phyloP scores from a whole-genome alignment of 1,140 invertebrate genomes.

The Cyrtorhinus lividipennis region DNA sequence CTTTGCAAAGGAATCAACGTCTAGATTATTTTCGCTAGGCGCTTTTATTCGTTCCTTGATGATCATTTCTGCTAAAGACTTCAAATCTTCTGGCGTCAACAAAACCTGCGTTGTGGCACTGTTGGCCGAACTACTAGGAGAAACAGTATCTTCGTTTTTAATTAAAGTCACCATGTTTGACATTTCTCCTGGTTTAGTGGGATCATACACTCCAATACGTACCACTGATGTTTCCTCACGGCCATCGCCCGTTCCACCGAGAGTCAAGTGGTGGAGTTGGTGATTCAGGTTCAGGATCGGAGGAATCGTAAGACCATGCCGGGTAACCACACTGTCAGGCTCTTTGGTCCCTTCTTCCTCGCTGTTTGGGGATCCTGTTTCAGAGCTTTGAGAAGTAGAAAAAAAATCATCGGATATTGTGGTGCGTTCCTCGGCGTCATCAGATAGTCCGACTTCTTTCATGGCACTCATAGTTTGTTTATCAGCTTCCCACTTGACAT shows the following conservation, averaged over 20 bases:
- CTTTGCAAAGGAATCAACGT: too few species aligned
- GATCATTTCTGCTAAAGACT: constrained; percentile 18
- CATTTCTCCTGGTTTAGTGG: constrained; percentile 8
- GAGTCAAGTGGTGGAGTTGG: constrained; percentile 9
- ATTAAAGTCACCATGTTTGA: constrained; percentile 8
- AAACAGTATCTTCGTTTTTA: not conserved
- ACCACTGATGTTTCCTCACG: constrained; percentile 1
- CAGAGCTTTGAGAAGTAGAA: not conserved
- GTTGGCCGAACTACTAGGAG: not conserved
- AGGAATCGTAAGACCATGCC: not conserved
- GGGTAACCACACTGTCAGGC: not conserved
- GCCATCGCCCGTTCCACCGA: not conserved
- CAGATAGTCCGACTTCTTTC: not conserved
- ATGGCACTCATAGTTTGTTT: not conserved
- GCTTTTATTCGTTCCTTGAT: constrained; percentile 19
- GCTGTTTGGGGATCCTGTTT: not conserved
- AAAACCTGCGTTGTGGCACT: constrained; percentile 10
- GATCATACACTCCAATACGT: constrained; percentile 10
- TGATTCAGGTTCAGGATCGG: constrained; percentile 13
- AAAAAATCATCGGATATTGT: not conserved
- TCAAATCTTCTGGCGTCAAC: constrained; percentile 19
- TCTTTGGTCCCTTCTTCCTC: not conserved
- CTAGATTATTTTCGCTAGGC: not conserved
- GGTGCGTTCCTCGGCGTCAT: not conserved
- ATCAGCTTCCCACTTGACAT: not conserved